Conservation (phyloP, 2,888 invertebrate species). For the Marronus borbonicus region DNA sequence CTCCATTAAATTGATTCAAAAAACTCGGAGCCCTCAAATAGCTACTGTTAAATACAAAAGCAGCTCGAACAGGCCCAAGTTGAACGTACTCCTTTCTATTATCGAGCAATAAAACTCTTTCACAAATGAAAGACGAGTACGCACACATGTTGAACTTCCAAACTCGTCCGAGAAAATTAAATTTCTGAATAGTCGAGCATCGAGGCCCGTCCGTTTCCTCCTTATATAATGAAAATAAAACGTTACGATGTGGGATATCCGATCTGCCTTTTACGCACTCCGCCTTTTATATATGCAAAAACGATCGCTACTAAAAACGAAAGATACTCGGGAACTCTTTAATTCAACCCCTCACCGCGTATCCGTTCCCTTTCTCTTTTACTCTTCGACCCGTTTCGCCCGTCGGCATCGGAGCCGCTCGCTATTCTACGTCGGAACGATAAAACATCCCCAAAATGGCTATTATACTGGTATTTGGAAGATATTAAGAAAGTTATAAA, state of each 20-base stretch:
- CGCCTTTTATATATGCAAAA: conserved; percentile 30
- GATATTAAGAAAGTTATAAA: conserved; percentile 56
- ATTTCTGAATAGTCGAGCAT: not conserved
- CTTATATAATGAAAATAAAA: conserved; percentile 40
- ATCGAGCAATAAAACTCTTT: not conserved
- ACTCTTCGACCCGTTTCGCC: not conserved
- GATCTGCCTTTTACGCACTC: conserved; percentile 15
- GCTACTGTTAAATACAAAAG: not conserved
- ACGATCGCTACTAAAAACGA: conserved; percentile 21
- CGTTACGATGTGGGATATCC: conserved; percentile 34
- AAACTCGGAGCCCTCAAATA: not conserved
- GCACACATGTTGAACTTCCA: not conserved
- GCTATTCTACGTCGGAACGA: conserved; percentile 37
- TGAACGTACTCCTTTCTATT: not conserved
- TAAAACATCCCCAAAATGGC: conserved; percentile 48
- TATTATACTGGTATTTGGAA: conserved; percentile 53
- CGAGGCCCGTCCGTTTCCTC: not conserved
- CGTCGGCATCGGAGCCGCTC: not conserved
- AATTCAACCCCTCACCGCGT: conserved; percentile 4
- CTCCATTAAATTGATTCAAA: not conserved
- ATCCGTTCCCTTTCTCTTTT: conserved; percentile 10
- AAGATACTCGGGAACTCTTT: conserved; percentile 11
- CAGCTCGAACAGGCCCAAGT: not conserved
- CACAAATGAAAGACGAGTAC: not conserved
- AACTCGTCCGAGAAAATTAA: conserved; percentile 3